Percentiles rank a stretch among this genome's conserved stretches.
Evolutionary conservation across 2,888 invertebrate genomes (phyloP).

Genomic region (Ptychoptera albimana): DNA sequence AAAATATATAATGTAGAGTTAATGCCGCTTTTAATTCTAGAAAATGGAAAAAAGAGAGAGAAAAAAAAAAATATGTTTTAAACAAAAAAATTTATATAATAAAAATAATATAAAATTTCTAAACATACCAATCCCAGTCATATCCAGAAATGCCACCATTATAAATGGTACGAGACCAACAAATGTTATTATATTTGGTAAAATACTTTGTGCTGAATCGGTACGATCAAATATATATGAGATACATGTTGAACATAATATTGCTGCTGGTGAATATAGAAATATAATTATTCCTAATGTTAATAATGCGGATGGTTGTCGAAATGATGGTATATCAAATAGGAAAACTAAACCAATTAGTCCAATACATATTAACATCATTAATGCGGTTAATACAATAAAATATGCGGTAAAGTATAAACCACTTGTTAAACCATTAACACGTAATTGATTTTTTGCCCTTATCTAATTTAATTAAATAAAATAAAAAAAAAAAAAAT

Average conservation of each 20-base stretch:
- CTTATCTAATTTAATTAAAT: conserved; percentile 24
- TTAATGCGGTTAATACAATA: conserved; percentile 50
- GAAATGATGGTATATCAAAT: conserved; percentile 10
- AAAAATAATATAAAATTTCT: not conserved
- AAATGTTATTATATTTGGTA: conserved; percentile 60
- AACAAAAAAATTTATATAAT: conserved; percentile 1
- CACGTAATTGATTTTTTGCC: conserved; percentile 65
- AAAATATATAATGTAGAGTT: conserved; percentile 54
- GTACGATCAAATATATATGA: conserved; percentile 69
- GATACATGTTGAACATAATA: conserved; percentile 57
- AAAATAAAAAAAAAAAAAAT: too few species aligned
- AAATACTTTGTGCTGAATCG: conserved; percentile 66
- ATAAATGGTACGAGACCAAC: conserved; percentile 60
- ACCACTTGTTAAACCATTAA: conserved; percentile 60
- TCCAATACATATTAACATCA: conserved; percentile 48
- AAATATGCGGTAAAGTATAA: conserved; percentile 64
- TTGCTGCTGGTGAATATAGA: conserved; percentile 58
- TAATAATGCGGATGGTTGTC: conserved; percentile 45
- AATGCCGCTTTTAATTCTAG: conserved; percentile 50
- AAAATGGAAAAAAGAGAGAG: conserved; percentile 14
- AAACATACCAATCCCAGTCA: conserved; percentile 46
- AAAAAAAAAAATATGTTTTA: conserved; percentile 3
- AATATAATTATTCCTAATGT: conserved; percentile 48
- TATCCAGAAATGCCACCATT: conserved; percentile 53
- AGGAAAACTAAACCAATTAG: conserved; percentile 35